Evolutionary conservation across 2,113 vertebrate genomes (phyloP).

Genomic region (Raja brachyura): DNA sequence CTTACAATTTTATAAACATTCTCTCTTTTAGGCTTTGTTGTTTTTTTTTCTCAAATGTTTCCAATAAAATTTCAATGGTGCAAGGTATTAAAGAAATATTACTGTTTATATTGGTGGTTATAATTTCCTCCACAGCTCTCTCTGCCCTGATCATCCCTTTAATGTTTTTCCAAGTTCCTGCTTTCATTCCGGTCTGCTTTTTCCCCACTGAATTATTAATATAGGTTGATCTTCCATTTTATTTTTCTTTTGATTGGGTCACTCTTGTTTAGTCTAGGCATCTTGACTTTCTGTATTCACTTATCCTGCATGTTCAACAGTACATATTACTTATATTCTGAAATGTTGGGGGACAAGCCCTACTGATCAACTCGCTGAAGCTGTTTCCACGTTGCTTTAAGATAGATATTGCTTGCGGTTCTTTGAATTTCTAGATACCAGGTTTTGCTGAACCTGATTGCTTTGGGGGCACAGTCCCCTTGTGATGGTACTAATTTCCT

Average conservation of each 20-base stretch:
- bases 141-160: background rate
- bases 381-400: background rate
- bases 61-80: background rate
- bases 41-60: background rate
- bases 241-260: constrained; percentile 22
- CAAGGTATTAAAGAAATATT: background rate
- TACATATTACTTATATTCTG: constrained; percentile 16
- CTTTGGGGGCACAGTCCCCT: background rate
- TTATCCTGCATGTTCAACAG: constrained; percentile 14
- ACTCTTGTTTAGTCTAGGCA: constrained; percentile 25
- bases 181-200: background rate
- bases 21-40: background rate
- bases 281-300: constrained; percentile 1
- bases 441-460: background rate
- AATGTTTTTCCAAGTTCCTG: background rate
- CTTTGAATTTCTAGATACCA: background rate
- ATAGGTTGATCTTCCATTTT: constrained; percentile 26
- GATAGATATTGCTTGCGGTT: background rate
- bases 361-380: background rate
- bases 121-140: background rate
- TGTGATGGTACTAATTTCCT: background rate
- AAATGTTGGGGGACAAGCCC: background rate
- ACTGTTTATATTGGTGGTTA: background rate
- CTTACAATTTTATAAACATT: background rate
- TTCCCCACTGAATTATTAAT: constrained; percentile 20